A percentile compares a stretch with the other conserved stretches of the same genome.
phyloP scores from a whole-genome alignment of 2,113 vertebrate genomes.

The Perccottus glenii region DNA sequence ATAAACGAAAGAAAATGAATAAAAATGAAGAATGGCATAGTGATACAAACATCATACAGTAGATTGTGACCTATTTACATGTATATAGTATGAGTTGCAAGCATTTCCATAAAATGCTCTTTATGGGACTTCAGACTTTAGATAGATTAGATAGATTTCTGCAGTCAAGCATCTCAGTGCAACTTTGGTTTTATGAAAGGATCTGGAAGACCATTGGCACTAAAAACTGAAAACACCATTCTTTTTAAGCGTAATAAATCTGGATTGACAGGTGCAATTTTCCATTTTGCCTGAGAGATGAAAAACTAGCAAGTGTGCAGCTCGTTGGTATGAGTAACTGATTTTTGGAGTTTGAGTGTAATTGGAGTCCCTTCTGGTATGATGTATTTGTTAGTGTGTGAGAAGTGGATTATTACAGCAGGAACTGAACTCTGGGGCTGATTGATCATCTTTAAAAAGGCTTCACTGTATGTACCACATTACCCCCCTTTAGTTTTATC shows the following conservation, averaged over 20 bases:
- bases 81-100: too few relatives aligned
- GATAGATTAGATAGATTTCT: background rate
- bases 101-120: too few relatives aligned
- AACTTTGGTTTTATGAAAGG: background rate
- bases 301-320: constrained; percentile 29
- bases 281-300: constrained; percentile 8
- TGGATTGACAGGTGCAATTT: constrained; percentile 7
- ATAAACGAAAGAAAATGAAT: too few relatives aligned
- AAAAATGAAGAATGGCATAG: too few relatives aligned
- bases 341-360: constrained; percentile 58
- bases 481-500: constrained; percentile 26
- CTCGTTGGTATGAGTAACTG: constrained; percentile 45
- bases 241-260: constrained; percentile 36
- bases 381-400: constrained; percentile 9
- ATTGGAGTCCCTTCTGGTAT: constrained; percentile 20
- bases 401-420: constrained; percentile 52
- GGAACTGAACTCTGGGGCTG: constrained; percentile 61
- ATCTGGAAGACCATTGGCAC: background rate
- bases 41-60: too few relatives aligned
- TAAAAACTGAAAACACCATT: constrained; percentile 9
- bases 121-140: too few relatives aligned
- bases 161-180: background rate
- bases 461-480: constrained; percentile 55
- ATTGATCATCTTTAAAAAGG: constrained; percentile 68
- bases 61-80: too few relatives aligned